These are phyloP conservation scores for Peromyscus melanophrys DNA, from an alignment of 2,797 vertebrate species.

Conservation along the genomic window DNA sequence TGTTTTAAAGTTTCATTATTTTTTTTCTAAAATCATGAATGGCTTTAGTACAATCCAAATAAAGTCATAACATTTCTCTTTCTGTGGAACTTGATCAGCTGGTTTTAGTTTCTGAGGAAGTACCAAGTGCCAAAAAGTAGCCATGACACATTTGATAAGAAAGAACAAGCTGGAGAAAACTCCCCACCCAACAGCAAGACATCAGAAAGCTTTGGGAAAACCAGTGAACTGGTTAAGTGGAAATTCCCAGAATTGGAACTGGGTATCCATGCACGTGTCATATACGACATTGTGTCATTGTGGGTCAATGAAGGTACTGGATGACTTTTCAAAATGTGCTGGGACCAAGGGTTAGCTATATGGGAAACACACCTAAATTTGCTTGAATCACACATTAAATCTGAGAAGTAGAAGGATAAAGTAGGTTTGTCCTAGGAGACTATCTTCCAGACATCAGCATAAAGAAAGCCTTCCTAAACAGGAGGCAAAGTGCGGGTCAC, in stretches of 20 bases:
- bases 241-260: not conserved
- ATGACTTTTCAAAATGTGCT: not conserved
- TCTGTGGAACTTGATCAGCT: slow-evolving; percentile 11
- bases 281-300: no score
- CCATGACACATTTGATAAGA: not conserved
- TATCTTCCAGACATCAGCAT: not conserved
- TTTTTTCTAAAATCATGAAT: not conserved
- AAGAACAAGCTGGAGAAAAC: slow-evolving; percentile 34
- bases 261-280: not conserved
- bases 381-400: not conserved
- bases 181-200: not conserved
- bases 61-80: not conserved
- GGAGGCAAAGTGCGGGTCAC: not conserved
- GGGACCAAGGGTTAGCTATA: not conserved
- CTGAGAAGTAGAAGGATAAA: not conserved
- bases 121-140: not conserved
- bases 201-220: not conserved
- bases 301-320: not conserved
- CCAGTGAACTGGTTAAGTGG: not conserved
- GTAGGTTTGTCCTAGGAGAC: not conserved
- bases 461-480: slow-evolving; percentile 21
- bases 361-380: not conserved
- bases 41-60: not conserved
- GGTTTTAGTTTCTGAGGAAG: slow-evolving; percentile 43
- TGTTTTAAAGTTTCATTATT: not conserved